A percentile compares a stretch with the other conserved stretches of the same genome.
These are phyloP conservation scores for Ophion ellenae DNA, from an alignment of 2,888 invertebrate species.

Conservation along the genomic window DNA sequence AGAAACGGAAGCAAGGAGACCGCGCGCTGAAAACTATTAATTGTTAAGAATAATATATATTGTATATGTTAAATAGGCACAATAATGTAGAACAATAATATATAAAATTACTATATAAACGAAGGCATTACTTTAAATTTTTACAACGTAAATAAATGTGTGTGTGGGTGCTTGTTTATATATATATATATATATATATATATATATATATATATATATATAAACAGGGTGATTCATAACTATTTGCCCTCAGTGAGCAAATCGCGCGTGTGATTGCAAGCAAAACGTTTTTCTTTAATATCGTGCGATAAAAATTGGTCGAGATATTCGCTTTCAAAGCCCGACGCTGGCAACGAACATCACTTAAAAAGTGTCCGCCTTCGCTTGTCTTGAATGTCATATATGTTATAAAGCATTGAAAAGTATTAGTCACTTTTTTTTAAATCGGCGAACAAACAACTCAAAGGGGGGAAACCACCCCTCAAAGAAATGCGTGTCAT, in stretches of 20 bases:
- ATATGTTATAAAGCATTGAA: too few relatives aligned
- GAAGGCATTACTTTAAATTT: slow-evolving; percentile 78
- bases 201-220: slow-evolving; percentile 37
- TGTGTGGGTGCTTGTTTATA: slow-evolving; percentile 13
- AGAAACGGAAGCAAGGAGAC: slow-evolving; percentile 56
- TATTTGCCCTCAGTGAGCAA: background rate
- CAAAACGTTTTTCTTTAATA: background rate
- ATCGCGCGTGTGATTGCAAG: background rate
- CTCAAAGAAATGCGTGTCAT: too few relatives aligned
- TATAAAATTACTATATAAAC: slow-evolving; percentile 80
- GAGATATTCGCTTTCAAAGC: too few relatives aligned
- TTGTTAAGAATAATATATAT: slow-evolving; percentile 77
- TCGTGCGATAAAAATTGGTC: background rate
- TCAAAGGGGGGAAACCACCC: too few relatives aligned
- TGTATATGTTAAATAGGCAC: slow-evolving; percentile 78
- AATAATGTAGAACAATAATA: slow-evolving; percentile 77
- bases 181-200: slow-evolving; percentile 4
- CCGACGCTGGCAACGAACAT: too few relatives aligned
- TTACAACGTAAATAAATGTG: slow-evolving; percentile 61
- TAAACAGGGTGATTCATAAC: background rate
- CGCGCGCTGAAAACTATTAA: slow-evolving; percentile 81
- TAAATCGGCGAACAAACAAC: too few relatives aligned
- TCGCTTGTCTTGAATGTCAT: too few relatives aligned
- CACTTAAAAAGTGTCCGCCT: too few relatives aligned
- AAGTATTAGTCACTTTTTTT: too few relatives aligned